Evolutionary conservation across 2,797 vertebrate genomes (phyloP).

Genomic region (Centropyge bicolor): DNA sequence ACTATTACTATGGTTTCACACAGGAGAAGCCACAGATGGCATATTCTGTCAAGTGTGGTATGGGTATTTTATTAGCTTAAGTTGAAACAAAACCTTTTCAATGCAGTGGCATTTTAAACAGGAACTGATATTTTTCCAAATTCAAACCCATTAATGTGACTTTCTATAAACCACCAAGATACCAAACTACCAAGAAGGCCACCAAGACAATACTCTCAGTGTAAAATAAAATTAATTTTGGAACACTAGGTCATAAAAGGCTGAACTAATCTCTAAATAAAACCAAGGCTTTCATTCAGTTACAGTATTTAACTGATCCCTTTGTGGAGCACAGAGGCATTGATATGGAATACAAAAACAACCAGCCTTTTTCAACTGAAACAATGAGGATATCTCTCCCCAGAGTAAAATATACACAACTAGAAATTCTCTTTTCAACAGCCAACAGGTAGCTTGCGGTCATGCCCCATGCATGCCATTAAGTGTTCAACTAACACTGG

Average conservation of each 20-base stretch:
- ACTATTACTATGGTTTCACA: background rate
- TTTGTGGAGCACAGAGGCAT: conserved; percentile 7
- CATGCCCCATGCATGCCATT: background rate
- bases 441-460: background rate
- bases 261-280: conserved; percentile 15
- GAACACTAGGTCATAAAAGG: conserved; percentile 13
- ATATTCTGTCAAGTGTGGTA: conserved; percentile 11
- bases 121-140: conserved; percentile 14
- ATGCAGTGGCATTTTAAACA: conserved; percentile 17
- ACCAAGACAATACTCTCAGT: conserved; percentile 7
- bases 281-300: conserved; percentile 22
- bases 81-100: conserved; percentile 37
- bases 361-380: conserved; percentile 14
- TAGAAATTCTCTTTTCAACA: conserved; percentile 1
- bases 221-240: conserved; percentile 4
- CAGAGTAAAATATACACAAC: conserved; percentile 25
- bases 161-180: background rate
- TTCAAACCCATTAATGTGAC: conserved; percentile 13
- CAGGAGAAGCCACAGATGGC: background rate
- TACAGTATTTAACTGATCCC: background rate
- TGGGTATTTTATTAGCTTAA: conserved; percentile 50
- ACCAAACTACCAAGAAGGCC: background rate
- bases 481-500: background rate
- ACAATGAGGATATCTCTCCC: background rate
- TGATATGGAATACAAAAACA: conserved; percentile 8